These are phyloP conservation scores for Drosophila albomicans DNA, from an alignment of 1,140 invertebrate genomes.

Conservation along the genomic window DNA sequence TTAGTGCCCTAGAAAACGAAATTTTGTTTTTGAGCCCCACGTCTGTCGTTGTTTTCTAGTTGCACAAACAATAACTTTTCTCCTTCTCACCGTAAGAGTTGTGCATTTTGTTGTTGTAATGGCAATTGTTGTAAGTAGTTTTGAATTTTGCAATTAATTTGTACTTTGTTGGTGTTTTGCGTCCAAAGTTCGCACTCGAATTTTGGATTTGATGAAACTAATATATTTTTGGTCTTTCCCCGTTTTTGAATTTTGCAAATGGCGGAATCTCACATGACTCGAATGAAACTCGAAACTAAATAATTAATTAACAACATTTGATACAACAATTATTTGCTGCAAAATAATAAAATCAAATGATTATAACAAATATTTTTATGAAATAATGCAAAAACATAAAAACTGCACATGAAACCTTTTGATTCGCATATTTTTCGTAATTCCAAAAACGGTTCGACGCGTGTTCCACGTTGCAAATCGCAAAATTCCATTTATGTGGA, in stretches of 20 bases:
- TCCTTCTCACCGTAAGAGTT: constrained; percentile 42
- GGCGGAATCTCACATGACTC: constrained; percentile 31
- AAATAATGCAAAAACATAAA: constrained; percentile 31
- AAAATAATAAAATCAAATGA: constrained; percentile 16
- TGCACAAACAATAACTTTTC: constrained; percentile 31
- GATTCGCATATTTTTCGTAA: constrained; percentile 35
- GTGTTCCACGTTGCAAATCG: constrained; percentile 10
- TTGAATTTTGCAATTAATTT: constrained; percentile 55
- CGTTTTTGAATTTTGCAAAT: constrained; percentile 76
- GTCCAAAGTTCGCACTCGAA: constrained; percentile 26
- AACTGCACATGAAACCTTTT: constrained; percentile 35
- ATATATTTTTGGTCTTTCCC: constrained; percentile 77
- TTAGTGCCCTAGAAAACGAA: constrained; percentile 28
- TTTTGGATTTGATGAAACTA: constrained; percentile 65
- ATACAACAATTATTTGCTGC: constrained; percentile 21
- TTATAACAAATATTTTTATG: constrained; percentile 19
- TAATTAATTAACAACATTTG: constrained; percentile 12
- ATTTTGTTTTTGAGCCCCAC: constrained; percentile 27
- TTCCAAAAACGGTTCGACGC: constrained; percentile 42
- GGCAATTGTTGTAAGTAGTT: constrained; percentile 53
- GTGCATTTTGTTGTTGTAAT: constrained; percentile 41
- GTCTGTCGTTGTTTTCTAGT: constrained; percentile 27
- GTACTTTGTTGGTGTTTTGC: constrained; percentile 43
- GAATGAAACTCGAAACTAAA: constrained; percentile 28
- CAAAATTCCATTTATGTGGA: constrained; percentile 33